A percentile compares a stretch with the other conserved stretches of the same genome.
These are phyloP conservation scores for Arrhopalites spinosus DNA, from an alignment of 2,888 invertebrate species.

Conservation along the genomic window DNA sequence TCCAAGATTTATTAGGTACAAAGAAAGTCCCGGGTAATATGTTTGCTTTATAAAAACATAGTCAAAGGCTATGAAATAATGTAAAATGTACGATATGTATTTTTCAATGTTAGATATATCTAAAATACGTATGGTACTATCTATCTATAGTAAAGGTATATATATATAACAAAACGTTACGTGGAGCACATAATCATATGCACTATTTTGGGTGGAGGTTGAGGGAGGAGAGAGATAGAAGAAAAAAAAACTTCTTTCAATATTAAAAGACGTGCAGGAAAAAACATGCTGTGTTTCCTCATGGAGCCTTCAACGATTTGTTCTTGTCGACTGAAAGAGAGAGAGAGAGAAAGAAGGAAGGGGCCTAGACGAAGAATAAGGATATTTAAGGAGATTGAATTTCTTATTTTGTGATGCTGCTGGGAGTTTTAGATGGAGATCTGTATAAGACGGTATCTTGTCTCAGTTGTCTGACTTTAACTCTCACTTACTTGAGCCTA, in stretches of 20 bases:
- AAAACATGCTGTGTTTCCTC: slow-evolving; percentile 22
- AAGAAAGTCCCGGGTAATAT: slow-evolving; percentile 1
- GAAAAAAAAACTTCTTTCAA: slow-evolving; percentile 18
- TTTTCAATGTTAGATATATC: too few relatives aligned
- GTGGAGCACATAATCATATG: neutral
- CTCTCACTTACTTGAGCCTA: slow-evolving; percentile 13
- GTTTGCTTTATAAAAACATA: neutral
- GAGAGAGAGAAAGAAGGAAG: slow-evolving; percentile 2
- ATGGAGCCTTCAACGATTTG: slow-evolving; percentile 27
- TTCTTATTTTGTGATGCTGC: slow-evolving; percentile 34
- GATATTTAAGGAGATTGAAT: slow-evolving; percentile 30
- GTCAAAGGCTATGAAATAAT: neutral
- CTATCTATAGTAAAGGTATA: too few relatives aligned
- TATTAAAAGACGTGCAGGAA: slow-evolving; percentile 30
- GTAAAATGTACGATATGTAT: slow-evolving; percentile 2
- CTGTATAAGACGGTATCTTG: slow-evolving; percentile 6
- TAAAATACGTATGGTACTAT: too few relatives aligned
- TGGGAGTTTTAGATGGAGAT: slow-evolving; percentile 17
- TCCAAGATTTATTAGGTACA: slow-evolving; percentile 8
- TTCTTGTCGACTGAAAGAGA: slow-evolving; percentile 18
- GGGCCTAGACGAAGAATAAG: slow-evolving; percentile 23
- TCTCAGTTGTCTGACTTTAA: slow-evolving; percentile 21
- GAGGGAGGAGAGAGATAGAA: neutral
- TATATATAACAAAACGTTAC: too few relatives aligned
- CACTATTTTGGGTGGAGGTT: neutral